Conservation (phyloP, 2,113 vertebrate species). For the Microtus montanus region DNA sequence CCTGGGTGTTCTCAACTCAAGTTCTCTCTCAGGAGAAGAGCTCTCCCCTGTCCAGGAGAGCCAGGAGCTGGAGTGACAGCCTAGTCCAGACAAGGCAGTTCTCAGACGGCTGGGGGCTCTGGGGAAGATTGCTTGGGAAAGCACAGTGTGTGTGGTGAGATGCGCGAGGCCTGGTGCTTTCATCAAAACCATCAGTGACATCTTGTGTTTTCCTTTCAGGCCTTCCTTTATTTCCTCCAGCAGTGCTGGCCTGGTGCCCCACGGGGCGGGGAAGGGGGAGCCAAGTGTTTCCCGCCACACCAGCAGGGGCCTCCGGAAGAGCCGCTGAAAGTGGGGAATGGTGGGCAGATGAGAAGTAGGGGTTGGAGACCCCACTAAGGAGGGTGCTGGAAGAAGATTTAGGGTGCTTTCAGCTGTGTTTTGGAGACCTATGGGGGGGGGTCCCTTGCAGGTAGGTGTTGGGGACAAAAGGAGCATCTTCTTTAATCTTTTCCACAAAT, state of each 20-base stretch:
- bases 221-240: slow-evolving; percentile 43
- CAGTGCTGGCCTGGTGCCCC: slow-evolving; percentile 47
- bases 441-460: background rate
- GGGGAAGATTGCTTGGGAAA: background rate
- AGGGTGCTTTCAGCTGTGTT: background rate
- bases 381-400: background rate
- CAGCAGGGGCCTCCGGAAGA: background rate
- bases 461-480: too few species aligned
- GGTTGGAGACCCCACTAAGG: background rate
- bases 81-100: background rate
- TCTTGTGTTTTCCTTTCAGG: slow-evolving; percentile 55
- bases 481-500: background rate
- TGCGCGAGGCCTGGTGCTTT: slow-evolving; percentile 26
- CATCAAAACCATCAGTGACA: slow-evolving; percentile 70
- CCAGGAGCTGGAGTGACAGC: background rate
- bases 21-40: background rate
- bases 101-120: background rate
- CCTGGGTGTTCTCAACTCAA: background rate
- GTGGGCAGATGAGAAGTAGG: background rate
- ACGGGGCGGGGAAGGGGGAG: background rate
- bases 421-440: background rate
- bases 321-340: background rate
- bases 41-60: background rate
- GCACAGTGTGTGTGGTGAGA: background rate
- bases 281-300: background rate